Percentiles rank a stretch among this genome's conserved stretches.
phyloP scores from a whole-genome alignment of 2,113 vertebrate species.

The mouse (Mus musculus) region GRCm39 chrX:130264001-130264500 shows the following conservation, averaged over 20 bases:
- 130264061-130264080: conserved; percentile 1
- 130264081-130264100: conserved; percentile 21
- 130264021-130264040: conserved; percentile 37
- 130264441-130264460: conserved; percentile 38
- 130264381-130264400: conserved; percentile 10
- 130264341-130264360: conserved; percentile 47
- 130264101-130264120: not conserved
- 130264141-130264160: conserved; percentile 19
- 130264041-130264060: conserved; percentile 35
- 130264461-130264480: conserved; percentile 21
- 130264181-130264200: conserved; percentile 23
- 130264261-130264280: conserved; percentile 30
- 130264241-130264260: not conserved
- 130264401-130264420: not conserved
- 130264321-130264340: conserved; percentile 36
- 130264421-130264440: conserved; percentile 6
- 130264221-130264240: conserved; percentile 28
- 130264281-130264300: conserved; percentile 14
- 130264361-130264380: not conserved
- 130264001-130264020: conserved; percentile 32
- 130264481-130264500: conserved; percentile 21
- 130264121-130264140: conserved; percentile 49
- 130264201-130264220: conserved; percentile 37
- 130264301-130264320: conserved; percentile 25
- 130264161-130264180: conserved; percentile 48